Evolutionary conservation across 2,797 vertebrate genomes (phyloP).

Genomic region (Hoplostethus mediterraneus): DNA sequence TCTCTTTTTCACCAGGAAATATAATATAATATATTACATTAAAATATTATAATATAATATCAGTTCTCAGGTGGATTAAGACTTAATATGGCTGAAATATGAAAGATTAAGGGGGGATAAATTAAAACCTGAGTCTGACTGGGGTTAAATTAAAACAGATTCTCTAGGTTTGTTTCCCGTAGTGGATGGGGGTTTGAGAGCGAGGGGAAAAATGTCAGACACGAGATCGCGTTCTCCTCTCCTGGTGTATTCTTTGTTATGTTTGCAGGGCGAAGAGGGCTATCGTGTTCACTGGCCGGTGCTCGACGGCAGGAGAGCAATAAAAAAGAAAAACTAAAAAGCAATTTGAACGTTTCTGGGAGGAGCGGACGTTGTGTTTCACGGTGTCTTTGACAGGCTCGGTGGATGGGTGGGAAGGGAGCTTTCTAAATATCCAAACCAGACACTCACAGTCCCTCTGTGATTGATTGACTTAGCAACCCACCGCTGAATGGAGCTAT

Average conservation of each 20-base stretch:
- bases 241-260: constrained; percentile 53
- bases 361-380: constrained; percentile 48
- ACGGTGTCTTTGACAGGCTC: constrained; percentile 39
- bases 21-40: not conserved
- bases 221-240: constrained; percentile 54
- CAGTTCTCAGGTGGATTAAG: not conserved
- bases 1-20: constrained; percentile 1
- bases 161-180: constrained; percentile 52
- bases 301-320: constrained; percentile 54
- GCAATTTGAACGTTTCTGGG: constrained; percentile 58
- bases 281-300: constrained; percentile 42
- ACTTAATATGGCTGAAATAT: not conserved
- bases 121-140: constrained; percentile 10
- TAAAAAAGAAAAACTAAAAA: constrained; percentile 58
- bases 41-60: not conserved
- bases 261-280: constrained; percentile 52
- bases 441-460: not conserved
- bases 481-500: constrained; percentile 5
- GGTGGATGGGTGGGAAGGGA: constrained; percentile 43
- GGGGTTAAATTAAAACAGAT: constrained; percentile 23
- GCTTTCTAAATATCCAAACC: constrained; percentile 33
- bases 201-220: constrained; percentile 28
- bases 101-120: not conserved
- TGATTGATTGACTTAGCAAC: constrained; percentile 2
- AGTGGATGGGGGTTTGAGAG: constrained; percentile 23